Base-by-base conservation (phyloP, 2,797 vertebrate species). In the Manis javanica region DNA sequence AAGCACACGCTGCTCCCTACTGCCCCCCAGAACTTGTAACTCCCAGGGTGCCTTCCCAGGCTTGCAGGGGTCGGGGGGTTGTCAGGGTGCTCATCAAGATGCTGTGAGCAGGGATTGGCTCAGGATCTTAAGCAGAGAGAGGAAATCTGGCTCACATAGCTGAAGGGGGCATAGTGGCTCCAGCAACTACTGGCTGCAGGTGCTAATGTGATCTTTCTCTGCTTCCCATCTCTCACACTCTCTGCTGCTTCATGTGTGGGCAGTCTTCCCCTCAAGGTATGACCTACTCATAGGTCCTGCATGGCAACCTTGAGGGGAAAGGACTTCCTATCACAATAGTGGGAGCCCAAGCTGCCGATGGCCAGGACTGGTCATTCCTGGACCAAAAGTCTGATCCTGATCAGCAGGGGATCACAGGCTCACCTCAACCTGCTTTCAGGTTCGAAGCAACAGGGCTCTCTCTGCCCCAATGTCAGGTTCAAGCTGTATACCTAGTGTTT, bases 1-100 rank as follows among this genome's bases (percentile, higher is more conserved):
- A 26, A 57, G 11, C 26, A 46, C n/a, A 34, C 0, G 0, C 1
- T 18, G 0, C 5, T 72, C 15, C 72, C 37, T 2, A 2, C 31
- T 18, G 2, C 69, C 75, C 79, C 78, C 53, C 8, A 5, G 87
- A 79, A 46, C 15, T 42, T 49, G 29, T 10, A 61, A 31, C 11
- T 69, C 26, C 6, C 16, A 7, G 51, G 9, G 24, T 0, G 1
- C 13, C 31, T 72, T 55, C 31, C 61, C 63, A n/a, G 68, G 34
- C 5, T 15, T 10, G 2, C 46, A 46, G 46, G 46, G 46, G 46
- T 12, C 10, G 46, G 11, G 46, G 46, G 46, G 46, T 42, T 11
- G 14, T 11, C 39, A 74, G 3, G 31, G 2, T 26, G 55, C 29
- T 37, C 13, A 0, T 61, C 8, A 26, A 31, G 46, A 64, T 42